phyloP scores from a whole-genome alignment of 2,888 invertebrate genomes.

The Drosophila demipolita region DNA sequence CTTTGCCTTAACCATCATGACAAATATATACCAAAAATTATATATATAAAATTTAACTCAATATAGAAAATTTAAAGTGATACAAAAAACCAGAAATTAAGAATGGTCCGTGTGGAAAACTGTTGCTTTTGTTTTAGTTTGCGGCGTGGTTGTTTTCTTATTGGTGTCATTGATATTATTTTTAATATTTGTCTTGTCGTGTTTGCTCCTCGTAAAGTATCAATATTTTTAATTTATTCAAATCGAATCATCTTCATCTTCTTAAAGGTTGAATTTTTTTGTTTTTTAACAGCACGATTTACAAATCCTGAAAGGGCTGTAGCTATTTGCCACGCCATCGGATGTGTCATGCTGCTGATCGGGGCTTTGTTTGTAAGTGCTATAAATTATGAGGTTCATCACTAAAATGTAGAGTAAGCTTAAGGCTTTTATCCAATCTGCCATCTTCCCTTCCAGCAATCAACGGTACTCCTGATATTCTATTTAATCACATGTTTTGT shows the following conservation, averaged over 20 bases:
- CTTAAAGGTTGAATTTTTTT: neutral
- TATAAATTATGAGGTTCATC: too few species aligned
- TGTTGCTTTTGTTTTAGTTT: constrained; percentile 41
- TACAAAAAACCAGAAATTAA: neutral
- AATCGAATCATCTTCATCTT: neutral
- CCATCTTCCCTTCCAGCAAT: constrained; percentile 27
- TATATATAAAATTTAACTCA: neutral
- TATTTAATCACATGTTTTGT: constrained; percentile 57
- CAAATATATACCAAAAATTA: constrained; percentile 16
- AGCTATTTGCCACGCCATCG: constrained; percentile 64
- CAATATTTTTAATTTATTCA: neutral
- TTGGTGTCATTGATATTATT: constrained; percentile 33
- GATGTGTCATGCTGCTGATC: constrained; percentile 52
- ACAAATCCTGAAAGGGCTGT: constrained; percentile 55
- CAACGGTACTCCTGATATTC: constrained; percentile 56
- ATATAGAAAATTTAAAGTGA: constrained; percentile 1
- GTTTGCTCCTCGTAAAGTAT: constrained; percentile 17
- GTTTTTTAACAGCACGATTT: neutral
- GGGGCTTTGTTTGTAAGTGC: constrained; percentile 58
- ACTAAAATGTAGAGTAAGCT: too few species aligned
- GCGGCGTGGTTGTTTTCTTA: constrained; percentile 36
- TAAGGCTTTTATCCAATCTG: too few species aligned
- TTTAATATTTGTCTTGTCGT: constrained; percentile 15
- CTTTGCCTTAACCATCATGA: constrained; percentile 45
- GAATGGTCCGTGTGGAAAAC: constrained; percentile 1